phyloP scores from a whole-genome alignment of 2,797 vertebrate genomes.

The Neomorphus geoffroyi region DNA sequence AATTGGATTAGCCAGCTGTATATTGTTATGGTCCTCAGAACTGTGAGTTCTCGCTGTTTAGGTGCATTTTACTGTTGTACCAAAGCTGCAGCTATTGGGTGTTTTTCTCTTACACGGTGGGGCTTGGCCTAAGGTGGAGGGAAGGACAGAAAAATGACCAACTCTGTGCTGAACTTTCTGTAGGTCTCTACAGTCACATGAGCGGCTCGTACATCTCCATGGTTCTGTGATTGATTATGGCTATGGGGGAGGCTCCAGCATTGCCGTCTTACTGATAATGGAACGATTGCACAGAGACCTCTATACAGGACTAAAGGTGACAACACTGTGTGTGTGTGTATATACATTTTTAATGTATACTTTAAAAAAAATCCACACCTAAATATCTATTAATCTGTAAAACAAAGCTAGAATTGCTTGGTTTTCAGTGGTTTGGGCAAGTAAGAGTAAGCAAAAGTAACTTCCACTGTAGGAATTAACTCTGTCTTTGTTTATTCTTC shows the following conservation, averaged over 20 bases:
- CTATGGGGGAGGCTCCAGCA: constrained; percentile 91
- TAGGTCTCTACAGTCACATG: constrained; percentile 92
- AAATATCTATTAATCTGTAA: not conserved
- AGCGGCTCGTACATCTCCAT: constrained; percentile 92
- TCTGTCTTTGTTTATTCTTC: not conserved
- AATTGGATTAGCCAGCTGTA: not conserved
- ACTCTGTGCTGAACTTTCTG: not conserved
- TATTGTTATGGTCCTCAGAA: not conserved
- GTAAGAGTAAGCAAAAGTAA: not conserved
- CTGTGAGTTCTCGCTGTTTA: not conserved
- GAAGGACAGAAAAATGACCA: not conserved
- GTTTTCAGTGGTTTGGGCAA: not conserved
- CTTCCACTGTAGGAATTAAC: not conserved
- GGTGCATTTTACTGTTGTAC: not conserved
- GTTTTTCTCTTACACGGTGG: not conserved
- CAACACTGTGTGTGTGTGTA: not conserved
- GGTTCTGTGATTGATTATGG: constrained; percentile 96
- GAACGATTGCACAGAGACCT: constrained; percentile 96
- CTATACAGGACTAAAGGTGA: constrained; percentile 94
- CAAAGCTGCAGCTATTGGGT: not conserved
- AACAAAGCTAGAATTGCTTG: not conserved
- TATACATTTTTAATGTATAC: not conserved
- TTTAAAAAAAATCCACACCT: not conserved
- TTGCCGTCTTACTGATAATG: constrained; percentile 96
- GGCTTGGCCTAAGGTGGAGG: not conserved